Base-by-base conservation (phyloP, 2,113 vertebrate species). In the Gavialis gangeticus region DNA sequence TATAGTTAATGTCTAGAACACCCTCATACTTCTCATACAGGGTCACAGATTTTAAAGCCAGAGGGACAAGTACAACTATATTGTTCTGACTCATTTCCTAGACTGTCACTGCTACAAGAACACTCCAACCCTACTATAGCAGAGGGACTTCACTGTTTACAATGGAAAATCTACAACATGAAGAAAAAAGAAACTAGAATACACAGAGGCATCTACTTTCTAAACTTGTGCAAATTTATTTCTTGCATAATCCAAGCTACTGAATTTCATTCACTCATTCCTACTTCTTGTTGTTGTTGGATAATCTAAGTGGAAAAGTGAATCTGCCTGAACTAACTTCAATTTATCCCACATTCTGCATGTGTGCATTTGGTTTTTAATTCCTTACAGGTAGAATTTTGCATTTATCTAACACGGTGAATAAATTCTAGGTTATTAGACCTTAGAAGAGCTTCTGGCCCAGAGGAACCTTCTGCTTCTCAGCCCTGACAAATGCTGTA, bases 281-380 rank as follows among this genome's bases (percentile, higher is more conserved):
- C 86, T 87, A 82, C 63, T 91, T 84, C 77, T 92, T 2, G 2
- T 95, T 88, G 92, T 76, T 73, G 58, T 46, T 91, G 79, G 58
- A 94, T 91, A 92, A 82, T 94, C 81, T 92, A 77, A 92, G 25
- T 67, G 93, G 94, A 88, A 96, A 88, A 34, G 22, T 59, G 34
- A 94, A 91, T 91, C 24, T 1, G 2, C 28, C 79, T 91, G 89
- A 95, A 96, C 85, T 85, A 92, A 94, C 92, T 95, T 46, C 46
- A 46, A 46, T 46, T 46, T 46, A 9, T 46, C 46, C 46, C 46
- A 46, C 46, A 46, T 46, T 69, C 14, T 85, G 58, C 56, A 75
- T 81, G 94, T 90, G 84, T 3, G 18, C 64, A 22, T 71, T 73
- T 94, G 89, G 86, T 75, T 88, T 78, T 92, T 84, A 46, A 46